Conservation (phyloP, 1,140 invertebrate species). For the Lordiphosa stackelbergi region DNA sequence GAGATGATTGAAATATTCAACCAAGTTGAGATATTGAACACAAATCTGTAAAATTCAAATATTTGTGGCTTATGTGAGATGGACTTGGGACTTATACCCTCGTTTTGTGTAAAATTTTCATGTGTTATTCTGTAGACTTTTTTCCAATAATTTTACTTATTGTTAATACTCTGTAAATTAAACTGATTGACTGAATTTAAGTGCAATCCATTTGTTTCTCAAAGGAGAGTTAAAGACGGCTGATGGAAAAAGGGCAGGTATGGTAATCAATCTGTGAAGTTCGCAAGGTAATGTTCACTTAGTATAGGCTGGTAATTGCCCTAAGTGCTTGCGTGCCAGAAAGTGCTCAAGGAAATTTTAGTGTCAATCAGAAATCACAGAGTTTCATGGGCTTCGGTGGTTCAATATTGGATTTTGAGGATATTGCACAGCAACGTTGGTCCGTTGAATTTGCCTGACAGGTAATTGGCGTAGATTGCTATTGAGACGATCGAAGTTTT, state of each 20-base stretch:
- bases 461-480: conserved; percentile 53
- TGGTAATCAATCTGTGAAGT: conserved; percentile 67
- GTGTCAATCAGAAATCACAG: conserved; percentile 66
- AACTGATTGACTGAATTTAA: no score
- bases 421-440: conserved; percentile 26
- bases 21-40: no score
- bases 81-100: no score
- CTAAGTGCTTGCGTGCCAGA: conserved; percentile 61
- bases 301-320: conserved; percentile 48
- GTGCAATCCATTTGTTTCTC: background rate
- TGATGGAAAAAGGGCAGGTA: conserved; percentile 45
- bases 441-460: conserved; percentile 56
- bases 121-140: no score
- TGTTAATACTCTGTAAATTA: no score
- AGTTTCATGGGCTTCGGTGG: conserved; percentile 43
- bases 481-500: background rate
- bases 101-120: no score
- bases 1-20: no score
- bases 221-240: conserved; percentile 1
- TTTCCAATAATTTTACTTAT: no score
- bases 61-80: no score
- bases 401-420: conserved; percentile 63
- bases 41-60: no score
- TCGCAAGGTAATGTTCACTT: conserved; percentile 46
- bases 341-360: conserved; percentile 57